A percentile compares a stretch with the other conserved stretches of the same genome.
Conservation (phyloP, 2,113 vertebrate species). For the Psilopsiagon aurifrons region DNA sequence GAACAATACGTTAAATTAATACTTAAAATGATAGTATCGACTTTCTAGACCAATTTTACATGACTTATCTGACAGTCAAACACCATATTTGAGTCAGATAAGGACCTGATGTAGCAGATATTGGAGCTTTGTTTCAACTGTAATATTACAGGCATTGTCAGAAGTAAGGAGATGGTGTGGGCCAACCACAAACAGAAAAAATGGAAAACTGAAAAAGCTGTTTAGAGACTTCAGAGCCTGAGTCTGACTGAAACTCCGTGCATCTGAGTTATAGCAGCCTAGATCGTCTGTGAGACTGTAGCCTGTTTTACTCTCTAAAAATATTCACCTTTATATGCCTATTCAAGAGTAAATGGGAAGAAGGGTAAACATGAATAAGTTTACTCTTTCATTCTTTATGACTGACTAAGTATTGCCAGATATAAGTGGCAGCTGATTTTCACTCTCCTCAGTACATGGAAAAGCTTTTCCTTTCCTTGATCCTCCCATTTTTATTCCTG, state of each 20-base stretch:
- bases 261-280: neutral
- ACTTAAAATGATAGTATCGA: neutral
- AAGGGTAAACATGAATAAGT: neutral
- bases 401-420: neutral
- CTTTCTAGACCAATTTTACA: neutral
- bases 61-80: neutral
- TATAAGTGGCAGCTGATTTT: neutral
- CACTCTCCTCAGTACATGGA: neutral
- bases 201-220: neutral
- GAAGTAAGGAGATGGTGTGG: neutral
- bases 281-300: neutral
- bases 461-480: neutral
- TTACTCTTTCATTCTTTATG: neutral
- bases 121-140: neutral
- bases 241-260: neutral
- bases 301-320: neutral
- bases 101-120: neutral
- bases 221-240: neutral
- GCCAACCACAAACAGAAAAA: neutral
- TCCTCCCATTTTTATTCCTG: neutral
- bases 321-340: neutral
- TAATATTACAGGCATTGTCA: neutral
- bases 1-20: neutral
- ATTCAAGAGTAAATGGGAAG: neutral
- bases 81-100: neutral